These are phyloP conservation scores for Dione vanillae DNA, from an alignment of 2,888 invertebrate species.

Conservation along the genomic window DNA sequence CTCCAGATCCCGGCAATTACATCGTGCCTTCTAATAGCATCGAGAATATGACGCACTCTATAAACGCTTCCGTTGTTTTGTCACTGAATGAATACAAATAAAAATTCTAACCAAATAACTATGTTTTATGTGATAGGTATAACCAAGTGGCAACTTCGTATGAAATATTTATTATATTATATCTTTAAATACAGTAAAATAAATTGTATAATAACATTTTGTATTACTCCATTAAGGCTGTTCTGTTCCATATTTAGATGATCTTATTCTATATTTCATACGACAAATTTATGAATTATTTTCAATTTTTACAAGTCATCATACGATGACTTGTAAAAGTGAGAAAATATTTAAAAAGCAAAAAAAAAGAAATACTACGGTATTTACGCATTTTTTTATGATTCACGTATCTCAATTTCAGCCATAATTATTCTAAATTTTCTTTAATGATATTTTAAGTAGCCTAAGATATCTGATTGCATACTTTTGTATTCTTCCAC, in stretches of 20 bases:
- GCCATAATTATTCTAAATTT: slow-evolving; percentile 27
- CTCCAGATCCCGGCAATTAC: slow-evolving; percentile 31
- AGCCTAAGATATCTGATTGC: not conserved
- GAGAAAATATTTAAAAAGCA: not conserved
- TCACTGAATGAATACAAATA: slow-evolving; percentile 37
- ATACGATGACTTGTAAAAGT: slow-evolving; percentile 4
- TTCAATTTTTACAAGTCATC: too few species aligned
- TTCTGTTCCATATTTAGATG: not conserved
- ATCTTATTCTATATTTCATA: too few species aligned
- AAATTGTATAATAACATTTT: not conserved
- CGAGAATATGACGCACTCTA: slow-evolving; percentile 46
- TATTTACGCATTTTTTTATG: slow-evolving; percentile 4
- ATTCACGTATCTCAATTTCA: not conserved
- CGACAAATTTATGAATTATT: too few species aligned
- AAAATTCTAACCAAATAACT: slow-evolving; percentile 26
- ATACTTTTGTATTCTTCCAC: not conserved
- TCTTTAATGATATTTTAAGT: slow-evolving; percentile 62
- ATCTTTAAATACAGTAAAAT: not conserved
- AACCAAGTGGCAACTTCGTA: not conserved
- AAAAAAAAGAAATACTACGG: too few species aligned
- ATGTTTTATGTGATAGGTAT: slow-evolving; percentile 15
- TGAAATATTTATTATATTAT: not conserved
- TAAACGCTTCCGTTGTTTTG: slow-evolving; percentile 45
- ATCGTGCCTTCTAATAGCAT: slow-evolving; percentile 39
- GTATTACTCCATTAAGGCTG: not conserved